Conservation (phyloP, 2,888 invertebrate genomes). For the Deilephila elpenor region DNA sequence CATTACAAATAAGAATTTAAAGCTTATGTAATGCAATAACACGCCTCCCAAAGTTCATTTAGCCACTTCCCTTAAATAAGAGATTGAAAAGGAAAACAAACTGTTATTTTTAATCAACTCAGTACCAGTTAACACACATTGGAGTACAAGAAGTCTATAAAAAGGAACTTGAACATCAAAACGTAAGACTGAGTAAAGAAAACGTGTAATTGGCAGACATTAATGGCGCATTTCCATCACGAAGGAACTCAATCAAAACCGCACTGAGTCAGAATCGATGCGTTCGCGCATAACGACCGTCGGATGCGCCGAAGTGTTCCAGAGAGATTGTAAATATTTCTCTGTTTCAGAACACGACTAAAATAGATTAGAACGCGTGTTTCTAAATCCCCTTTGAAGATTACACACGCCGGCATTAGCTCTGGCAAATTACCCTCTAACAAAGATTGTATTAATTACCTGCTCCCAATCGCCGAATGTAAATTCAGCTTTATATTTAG, state of each 20-base stretch:
- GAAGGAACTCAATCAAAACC: constrained; percentile 73
- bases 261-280: constrained; percentile 77
- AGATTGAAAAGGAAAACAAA: too few species aligned
- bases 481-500: constrained; percentile 82
- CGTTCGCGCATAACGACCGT: constrained; percentile 80
- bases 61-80: too few species aligned
- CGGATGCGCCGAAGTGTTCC: constrained; percentile 84
- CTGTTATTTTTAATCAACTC: too few species aligned
- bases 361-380: constrained; percentile 84
- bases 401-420: constrained; percentile 83
- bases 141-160: neutral
- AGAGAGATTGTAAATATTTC: constrained; percentile 84
- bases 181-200: constrained; percentile 45
- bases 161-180: neutral
- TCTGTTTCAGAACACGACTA: constrained; percentile 83
- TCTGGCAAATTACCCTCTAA: constrained; percentile 85
- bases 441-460: constrained; percentile 85
- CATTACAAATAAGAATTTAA: too few species aligned
- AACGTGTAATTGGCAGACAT: constrained; percentile 57
- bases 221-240: constrained; percentile 74
- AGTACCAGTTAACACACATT: too few species aligned
- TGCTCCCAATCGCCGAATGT: constrained; percentile 81
- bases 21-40: too few species aligned
- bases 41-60: too few species aligned
- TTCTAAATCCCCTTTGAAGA: constrained; percentile 85